Evolutionary conservation across 2,113 vertebrate species (phyloP), one percentile per base, ranked within the genome.

Genomic region (Myotis yumanensis): DNA sequence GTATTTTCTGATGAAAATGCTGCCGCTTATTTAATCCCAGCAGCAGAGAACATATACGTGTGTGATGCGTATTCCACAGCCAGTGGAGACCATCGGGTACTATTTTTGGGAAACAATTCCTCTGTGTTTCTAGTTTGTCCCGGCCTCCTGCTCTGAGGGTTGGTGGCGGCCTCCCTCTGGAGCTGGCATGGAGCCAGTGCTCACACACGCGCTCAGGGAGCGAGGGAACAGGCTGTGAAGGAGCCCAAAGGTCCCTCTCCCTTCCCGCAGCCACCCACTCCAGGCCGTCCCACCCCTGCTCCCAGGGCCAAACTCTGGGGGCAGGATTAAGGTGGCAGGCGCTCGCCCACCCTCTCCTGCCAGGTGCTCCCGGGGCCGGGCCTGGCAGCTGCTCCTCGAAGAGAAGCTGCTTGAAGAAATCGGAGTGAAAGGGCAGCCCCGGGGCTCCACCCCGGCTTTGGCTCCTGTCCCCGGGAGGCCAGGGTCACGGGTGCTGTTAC

Each of bases 381-480:
- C 48, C 68, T 32, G 23, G 17, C 37, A 25, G 83, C 8, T 10
- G 40, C 23, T 37, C 25, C 35, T 62, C 0, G 15, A 23, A 11
- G 72, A 71, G 37, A 40, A 43, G 28, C 25, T 0, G 32, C 35
- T 37, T n/a, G 86, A 88, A 30, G 40, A 46, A 28, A 48, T 52
- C 2, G 0, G 35, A 12, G 32, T 2, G 37, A 54, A 43, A 52
- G 85, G 40, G 37, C 71, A 25, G 64, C n/a, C 40, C 7, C 0
- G 0, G 75, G 22, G 7, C 51, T 6, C 30, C 1, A 0, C 0
- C 64, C 9, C 14, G 92, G 76, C 32, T 30, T 0, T 0, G 5
- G 22, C 14, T 46, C 79, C 35, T 37, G 32, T 5, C 25, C 10
- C 25, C 22, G 14, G 75, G 35, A 40, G 11, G 11, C 69, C 40